These are phyloP conservation scores for Drosophila flavopinicola DNA, from an alignment of 2,888 invertebrate species.

Conservation along the genomic window DNA sequence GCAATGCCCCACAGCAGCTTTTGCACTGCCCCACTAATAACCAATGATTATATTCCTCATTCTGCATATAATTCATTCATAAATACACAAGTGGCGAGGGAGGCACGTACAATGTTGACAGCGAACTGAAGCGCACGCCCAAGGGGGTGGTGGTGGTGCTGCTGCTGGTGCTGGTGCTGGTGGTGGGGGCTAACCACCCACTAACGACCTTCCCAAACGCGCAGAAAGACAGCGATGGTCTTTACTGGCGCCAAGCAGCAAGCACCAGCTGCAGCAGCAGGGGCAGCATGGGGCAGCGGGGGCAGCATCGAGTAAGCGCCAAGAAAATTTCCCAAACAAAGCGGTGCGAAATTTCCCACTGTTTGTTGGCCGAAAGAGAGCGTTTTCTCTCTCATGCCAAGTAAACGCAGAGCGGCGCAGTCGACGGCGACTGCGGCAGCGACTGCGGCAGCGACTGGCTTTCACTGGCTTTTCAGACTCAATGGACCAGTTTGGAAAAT, in stretches of 20 bases:
- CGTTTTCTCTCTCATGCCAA: background rate
- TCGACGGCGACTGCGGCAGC: constrained; percentile 16
- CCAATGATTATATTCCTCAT: constrained; percentile 44
- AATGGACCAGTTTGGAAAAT: constrained; percentile 80
- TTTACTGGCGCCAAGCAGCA: constrained; percentile 17
- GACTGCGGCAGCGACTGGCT: constrained; percentile 45
- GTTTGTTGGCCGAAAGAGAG: constrained; percentile 45
- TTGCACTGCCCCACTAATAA: constrained; percentile 28
- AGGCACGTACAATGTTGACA: constrained; percentile 62
- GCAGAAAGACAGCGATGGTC: background rate
- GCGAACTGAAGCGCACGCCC: constrained; percentile 50
- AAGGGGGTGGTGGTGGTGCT: no score
- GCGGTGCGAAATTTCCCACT: constrained; percentile 61
- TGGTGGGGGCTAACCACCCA: constrained; percentile 4
- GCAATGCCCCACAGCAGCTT: background rate
- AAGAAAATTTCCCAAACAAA: constrained; percentile 74
- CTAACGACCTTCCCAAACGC: background rate
- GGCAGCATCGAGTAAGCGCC: constrained; percentile 23
- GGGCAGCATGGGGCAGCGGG: constrained; percentile 9
- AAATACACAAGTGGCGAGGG: constrained; percentile 41
- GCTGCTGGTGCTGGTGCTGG: no score
- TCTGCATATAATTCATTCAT: constrained; percentile 67
- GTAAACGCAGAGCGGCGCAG: constrained; percentile 29
- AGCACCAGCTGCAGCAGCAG: constrained; percentile 14
- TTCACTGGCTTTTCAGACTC: constrained; percentile 63